Evolutionary conservation across 2,888 invertebrate species (phyloP), one percentile per base, ranked within the genome.

Genomic region (Leucophenga maculata): DNA sequence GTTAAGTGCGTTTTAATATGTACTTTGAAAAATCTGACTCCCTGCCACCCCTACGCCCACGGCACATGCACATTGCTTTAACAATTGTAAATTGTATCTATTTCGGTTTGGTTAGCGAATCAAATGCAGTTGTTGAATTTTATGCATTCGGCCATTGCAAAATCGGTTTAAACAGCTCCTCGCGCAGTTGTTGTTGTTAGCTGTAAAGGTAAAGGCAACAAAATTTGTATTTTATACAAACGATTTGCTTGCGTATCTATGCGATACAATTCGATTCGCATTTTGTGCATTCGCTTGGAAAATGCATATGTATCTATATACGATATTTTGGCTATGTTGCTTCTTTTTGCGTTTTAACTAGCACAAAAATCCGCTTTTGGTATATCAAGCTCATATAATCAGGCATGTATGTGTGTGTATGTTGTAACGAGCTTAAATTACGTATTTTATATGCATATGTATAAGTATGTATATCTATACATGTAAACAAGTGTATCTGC

Each of bases 1-100:
- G 67, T 62, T 69, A 71, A 71, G 67, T 71, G 71, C 71, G 69
- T 71, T 71, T 71, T 55, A 69, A 69, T 71, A 71, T 62, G n/a
- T 65, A 65, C 57, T 72, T 69, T 64, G 46, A 46, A 44, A 18
- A 14, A 48, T 14, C 18, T 1, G 14, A 46, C 14, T 14, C n/a
- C 18, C 57, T 26, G 26, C 1, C 55, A 1, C 18, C 1, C 55
- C 55, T 20, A 22, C 13, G 39, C 39, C 39, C 8, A 39, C 11
- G 3, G 39, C 8, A 8, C 39, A 39, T 39, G 39, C 39, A 39
- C 3, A 59, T 66, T 60, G 52, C 11, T 39, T 39, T 39, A 39
- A 31, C 52, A 65, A 54, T 57, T 55, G 67, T 67, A 67, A 67
- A 67, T 67, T 67, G 54, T 55, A 46, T 26, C 62, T 46, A n/a